A percentile compares a stretch with the other conserved stretches of the same genome.
Evolutionary conservation across 2,113 vertebrate species (phyloP).

Genomic region (Thamnaconus septentrionalis): DNA sequence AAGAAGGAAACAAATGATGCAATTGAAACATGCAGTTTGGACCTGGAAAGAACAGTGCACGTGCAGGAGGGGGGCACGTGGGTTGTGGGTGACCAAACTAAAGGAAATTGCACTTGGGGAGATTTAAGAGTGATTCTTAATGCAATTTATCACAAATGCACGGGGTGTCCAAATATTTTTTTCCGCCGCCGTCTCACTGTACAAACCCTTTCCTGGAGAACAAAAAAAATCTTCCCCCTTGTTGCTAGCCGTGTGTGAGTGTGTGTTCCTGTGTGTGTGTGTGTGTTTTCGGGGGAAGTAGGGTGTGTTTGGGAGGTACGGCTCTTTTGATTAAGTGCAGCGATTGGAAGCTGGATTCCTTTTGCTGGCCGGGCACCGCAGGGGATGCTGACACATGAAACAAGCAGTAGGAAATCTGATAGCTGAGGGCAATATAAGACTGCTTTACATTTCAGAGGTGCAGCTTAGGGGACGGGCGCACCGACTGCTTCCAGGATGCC

Average conservation of each 20-base stretch:
- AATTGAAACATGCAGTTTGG: no score
- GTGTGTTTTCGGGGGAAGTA: slow-evolving; percentile 4
- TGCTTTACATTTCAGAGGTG: slow-evolving; percentile 82
- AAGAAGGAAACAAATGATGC: no score
- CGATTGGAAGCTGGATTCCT: slow-evolving; percentile 63
- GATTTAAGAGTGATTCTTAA: no score
- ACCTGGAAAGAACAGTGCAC: no score
- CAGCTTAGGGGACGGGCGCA: slow-evolving; percentile 60
- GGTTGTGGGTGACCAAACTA: no score
- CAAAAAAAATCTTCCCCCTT: slow-evolving; percentile 27
- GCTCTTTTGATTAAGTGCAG: slow-evolving; percentile 78
- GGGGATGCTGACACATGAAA: slow-evolving; percentile 75
- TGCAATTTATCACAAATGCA: no score
- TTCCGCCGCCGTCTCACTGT: not conserved
- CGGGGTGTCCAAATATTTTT: no score
- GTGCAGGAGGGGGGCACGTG: no score
- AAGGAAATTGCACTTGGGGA: no score
- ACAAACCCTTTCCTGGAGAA: slow-evolving; percentile 27
- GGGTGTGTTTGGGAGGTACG: slow-evolving; percentile 23
- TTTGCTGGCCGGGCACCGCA: slow-evolving; percentile 61
- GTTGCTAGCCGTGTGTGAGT: no score
- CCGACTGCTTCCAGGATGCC: slow-evolving; percentile 73
- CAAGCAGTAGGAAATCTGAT: slow-evolving; percentile 71
- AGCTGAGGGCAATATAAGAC: slow-evolving; percentile 73
- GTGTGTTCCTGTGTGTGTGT: no score